phyloP scores from a whole-genome alignment of 2,888 invertebrate genomes.

The Catocala fraxini region DNA sequence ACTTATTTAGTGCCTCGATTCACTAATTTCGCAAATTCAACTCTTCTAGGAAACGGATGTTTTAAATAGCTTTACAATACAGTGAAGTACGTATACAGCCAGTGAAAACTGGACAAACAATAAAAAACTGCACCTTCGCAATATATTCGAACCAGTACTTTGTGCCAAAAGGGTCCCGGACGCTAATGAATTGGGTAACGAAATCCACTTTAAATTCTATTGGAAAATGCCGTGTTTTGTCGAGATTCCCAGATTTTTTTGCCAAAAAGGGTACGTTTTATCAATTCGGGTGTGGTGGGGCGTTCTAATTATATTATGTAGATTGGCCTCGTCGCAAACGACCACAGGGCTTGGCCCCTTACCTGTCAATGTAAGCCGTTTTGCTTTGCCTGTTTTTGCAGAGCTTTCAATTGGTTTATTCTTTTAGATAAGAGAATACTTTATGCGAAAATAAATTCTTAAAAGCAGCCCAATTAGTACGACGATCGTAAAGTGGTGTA shows the following conservation, averaged over 20 bases:
- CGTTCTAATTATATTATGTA: conserved; percentile 55
- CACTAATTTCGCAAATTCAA: background rate
- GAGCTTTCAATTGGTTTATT: conserved; percentile 11
- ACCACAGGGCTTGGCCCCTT: conserved; percentile 8
- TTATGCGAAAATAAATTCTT: no score
- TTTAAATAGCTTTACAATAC: no score
- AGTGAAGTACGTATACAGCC: background rate
- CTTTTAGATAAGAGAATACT: background rate
- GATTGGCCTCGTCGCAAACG: conserved; percentile 36
- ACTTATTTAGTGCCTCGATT: background rate
- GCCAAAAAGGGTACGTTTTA: conserved; percentile 49
- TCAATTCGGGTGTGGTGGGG: conserved; percentile 44
- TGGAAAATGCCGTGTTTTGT: conserved; percentile 44
- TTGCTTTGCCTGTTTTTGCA: conserved; percentile 4
- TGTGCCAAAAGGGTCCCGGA: conserved; percentile 16
- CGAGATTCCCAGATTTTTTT: conserved; percentile 38
- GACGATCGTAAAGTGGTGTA: no score
- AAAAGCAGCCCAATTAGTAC: no score
- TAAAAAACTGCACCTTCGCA: conserved; percentile 10
- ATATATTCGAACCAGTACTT: conserved; percentile 16
- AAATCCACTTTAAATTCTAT: conserved; percentile 52
- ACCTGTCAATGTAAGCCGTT: conserved; percentile 23
- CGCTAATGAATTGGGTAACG: conserved; percentile 51
- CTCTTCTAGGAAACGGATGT: no score
- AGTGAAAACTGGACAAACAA: background rate